Conservation (phyloP, 2,797 vertebrate species). For the Sarcoramphus papa region DNA sequence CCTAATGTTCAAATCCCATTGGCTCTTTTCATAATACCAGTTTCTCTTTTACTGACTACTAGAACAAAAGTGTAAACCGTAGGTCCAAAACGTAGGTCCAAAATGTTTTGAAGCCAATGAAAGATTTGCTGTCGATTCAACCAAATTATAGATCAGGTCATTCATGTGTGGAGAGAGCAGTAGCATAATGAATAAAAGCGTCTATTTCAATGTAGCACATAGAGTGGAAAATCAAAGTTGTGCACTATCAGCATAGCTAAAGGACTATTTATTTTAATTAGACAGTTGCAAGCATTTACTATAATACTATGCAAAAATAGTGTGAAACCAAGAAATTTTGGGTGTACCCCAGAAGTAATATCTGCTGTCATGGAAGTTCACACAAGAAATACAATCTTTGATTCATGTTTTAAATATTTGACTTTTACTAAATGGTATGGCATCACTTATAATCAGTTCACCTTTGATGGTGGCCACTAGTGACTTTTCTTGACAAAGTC, state of each 20-base stretch:
- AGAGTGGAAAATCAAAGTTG: background rate
- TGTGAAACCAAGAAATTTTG: background rate
- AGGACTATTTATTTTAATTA: background rate
- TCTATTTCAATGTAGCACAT: background rate
- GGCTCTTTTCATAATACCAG: background rate
- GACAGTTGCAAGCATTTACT: background rate
- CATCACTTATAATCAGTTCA: background rate
- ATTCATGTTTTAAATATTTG: background rate
- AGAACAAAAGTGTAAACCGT: background rate
- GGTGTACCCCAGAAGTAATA: background rate
- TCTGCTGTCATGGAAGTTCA: background rate
- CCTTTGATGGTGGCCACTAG: background rate
- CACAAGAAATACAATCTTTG: background rate
- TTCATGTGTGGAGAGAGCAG: background rate
- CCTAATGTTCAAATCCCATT: background rate
- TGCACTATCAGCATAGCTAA: background rate
- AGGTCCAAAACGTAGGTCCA: background rate
- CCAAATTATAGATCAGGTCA: background rate
- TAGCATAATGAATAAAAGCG: background rate
- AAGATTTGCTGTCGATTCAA: background rate
- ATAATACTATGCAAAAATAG: background rate
- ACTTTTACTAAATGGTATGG: background rate
- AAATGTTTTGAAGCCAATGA: background rate
- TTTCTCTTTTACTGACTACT: background rate
- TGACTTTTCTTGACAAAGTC: background rate